Conservation (phyloP, 2,888 invertebrate genomes). For the Drosophila neotestacea region DNA sequence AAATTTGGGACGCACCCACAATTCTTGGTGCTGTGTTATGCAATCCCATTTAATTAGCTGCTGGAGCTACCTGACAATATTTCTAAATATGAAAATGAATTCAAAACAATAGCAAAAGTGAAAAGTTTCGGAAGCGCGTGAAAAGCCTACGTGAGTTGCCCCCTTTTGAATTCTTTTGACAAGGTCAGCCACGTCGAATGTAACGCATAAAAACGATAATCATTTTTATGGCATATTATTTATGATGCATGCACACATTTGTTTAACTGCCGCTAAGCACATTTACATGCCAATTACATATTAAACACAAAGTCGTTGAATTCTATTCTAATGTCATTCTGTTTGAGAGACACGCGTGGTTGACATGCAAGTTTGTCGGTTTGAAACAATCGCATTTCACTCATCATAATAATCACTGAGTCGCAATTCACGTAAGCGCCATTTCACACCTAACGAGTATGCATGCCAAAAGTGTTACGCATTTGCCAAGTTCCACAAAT, state of each 20-base stretch:
- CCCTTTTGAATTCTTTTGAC: conserved; percentile 34
- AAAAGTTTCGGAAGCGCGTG: conserved; percentile 66
- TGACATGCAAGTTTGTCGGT: conserved; percentile 3
- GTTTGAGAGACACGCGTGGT: conserved; percentile 33
- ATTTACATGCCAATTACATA: conserved; percentile 75
- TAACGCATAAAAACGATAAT: conserved; percentile 45
- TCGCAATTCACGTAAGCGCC: conserved; percentile 42
- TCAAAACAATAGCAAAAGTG: conserved; percentile 36
- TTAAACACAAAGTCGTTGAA: conserved; percentile 38
- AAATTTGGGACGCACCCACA: conserved; percentile 64
- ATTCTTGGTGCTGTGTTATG: conserved; percentile 49
- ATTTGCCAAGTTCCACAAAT: conserved; percentile 57
- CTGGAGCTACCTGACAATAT: conserved; percentile 32
- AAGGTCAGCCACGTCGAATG: conserved; percentile 10
- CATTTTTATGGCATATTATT: conserved; percentile 54
- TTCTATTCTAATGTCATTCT: conserved; percentile 30
- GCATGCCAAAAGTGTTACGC: conserved; percentile 63
- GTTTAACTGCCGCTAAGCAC: conserved; percentile 31
- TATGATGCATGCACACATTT: conserved; percentile 57
- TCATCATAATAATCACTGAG: conserved; percentile 24
- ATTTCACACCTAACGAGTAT: conserved; percentile 53
- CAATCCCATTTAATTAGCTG: conserved; percentile 34
- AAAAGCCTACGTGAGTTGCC: conserved; percentile 58
- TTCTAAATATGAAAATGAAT: conserved; percentile 30
- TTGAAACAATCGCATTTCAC: conserved; percentile 50